phyloP scores from a whole-genome alignment of 2,113 vertebrate species.

The Clarias macrocephalus region DNA sequence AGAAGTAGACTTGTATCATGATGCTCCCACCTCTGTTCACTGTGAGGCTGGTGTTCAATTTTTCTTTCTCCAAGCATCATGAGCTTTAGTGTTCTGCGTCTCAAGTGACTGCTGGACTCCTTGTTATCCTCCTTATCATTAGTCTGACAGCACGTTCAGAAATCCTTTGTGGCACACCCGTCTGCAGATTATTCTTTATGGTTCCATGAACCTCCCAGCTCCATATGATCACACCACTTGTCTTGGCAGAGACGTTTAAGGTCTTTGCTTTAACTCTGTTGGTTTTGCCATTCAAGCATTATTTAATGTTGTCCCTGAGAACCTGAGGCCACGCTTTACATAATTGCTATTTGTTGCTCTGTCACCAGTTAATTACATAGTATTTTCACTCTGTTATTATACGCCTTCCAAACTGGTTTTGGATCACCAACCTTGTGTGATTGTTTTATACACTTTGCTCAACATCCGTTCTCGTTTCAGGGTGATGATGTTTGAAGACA shows the following conservation, averaged over 20 bases:
- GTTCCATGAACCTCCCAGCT: background rate
- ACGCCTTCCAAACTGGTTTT: background rate
- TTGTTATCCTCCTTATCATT: background rate
- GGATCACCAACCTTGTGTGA: background rate
- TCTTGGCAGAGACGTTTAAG: background rate
- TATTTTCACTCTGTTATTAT: background rate
- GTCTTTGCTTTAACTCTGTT: too few species aligned
- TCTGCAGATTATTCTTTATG: background rate
- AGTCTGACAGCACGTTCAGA: background rate
- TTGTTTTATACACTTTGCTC: background rate
- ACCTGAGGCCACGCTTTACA: background rate
- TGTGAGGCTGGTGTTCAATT: background rate
- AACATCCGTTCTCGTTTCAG: conserved; percentile 65
- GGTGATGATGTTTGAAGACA: conserved; percentile 96
- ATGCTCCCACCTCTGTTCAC: background rate
- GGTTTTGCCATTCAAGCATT: background rate
- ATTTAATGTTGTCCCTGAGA: background rate
- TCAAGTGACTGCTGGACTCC: background rate
- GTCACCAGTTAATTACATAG: background rate
- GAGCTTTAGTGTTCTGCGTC: background rate
- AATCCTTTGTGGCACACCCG: background rate
- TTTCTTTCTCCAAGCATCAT: too few species aligned
- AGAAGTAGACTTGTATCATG: background rate
- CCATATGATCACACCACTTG: background rate
- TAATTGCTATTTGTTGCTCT: background rate